A percentile compares a stretch with the other conserved stretches of the same genome.
These are phyloP conservation scores for Cephus runcator DNA, from an alignment of 2,888 invertebrate genomes.

Conservation along the genomic window DNA sequence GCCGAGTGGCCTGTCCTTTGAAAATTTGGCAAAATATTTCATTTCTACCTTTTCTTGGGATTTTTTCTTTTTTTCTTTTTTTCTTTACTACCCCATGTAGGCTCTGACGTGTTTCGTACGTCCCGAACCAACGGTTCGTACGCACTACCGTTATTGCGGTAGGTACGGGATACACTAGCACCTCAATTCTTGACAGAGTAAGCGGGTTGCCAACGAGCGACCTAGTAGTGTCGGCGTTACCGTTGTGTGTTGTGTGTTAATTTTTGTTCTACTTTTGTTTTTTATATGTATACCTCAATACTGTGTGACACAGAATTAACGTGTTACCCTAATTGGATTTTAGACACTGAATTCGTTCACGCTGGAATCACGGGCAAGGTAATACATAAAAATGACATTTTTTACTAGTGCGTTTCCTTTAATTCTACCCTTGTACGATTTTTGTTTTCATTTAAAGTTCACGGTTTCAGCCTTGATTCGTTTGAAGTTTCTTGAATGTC, in stretches of 20 bases:
- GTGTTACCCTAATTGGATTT: neutral
- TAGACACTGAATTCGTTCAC: neutral
- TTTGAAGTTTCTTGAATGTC: neutral
- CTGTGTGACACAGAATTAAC: neutral
- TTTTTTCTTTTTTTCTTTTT: neutral
- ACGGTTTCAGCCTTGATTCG: neutral
- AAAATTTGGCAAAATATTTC: neutral
- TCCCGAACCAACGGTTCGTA: neutral
- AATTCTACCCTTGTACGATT: neutral
- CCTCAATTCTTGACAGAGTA: neutral
- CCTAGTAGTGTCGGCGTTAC: neutral
- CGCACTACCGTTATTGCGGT: slow-evolving; percentile 1
- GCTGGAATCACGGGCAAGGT: neutral
- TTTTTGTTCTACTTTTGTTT: neutral
- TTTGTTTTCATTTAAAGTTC: neutral
- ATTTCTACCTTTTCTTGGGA: neutral
- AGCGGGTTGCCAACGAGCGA: neutral
- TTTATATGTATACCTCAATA: neutral
- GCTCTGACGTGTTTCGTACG: neutral
- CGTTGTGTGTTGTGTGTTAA: neutral
- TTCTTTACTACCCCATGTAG: neutral
- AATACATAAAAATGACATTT: neutral
- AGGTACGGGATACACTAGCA: neutral
- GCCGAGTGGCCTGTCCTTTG: neutral
- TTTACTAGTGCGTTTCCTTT: neutral